Base-by-base conservation (phyloP, 2,888 invertebrate genomes). In the Galeopsomyia nigrocyanea region DNA sequence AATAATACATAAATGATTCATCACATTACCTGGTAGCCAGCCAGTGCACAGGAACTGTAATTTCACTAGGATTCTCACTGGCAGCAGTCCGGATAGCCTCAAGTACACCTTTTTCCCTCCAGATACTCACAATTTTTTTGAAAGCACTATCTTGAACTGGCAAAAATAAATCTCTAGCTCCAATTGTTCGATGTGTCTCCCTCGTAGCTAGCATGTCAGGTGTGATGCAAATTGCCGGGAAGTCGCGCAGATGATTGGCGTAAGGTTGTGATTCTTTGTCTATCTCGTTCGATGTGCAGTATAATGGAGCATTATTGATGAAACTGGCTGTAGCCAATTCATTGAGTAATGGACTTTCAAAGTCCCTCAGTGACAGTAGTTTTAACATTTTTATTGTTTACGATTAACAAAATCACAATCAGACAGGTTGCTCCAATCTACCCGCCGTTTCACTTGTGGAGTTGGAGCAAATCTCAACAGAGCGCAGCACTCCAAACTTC, bases 101-200 rank as follows among this genome's bases (percentile, higher is more conserved):
- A 10, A 89, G 81, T 75, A 93, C 89, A 0, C 95, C 95, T 82
- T 92, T 91, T 81, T 94, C 93, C 77, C 92, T 91, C 89, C 92
- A 94, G 0, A 92, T 91, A 82, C 92, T 92, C 0, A 91, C 91
- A 17, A 95, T 89, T 82, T 92, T 92, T 83, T 94, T 94, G 0
- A 93, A 86, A 61, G 93, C 89, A 73, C 92, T 91, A 77, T 94
- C 93, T 77, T 92, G 90, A 0, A 93, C 92, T 73, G 86, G 92
- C 82, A 90, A 88, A 85, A 90, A 92, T 56, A 91, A 82, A 71
- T 88, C 88, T 78, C 87, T 87, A 31, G 83, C 81, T 2, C 87
- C 84, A 10, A 87, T 85, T 71, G 90, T 89, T 49, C 89, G 88
- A 80, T 87, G 89, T 81, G 86, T 90, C 84, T 83, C 90, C 69